Evolutionary conservation across 2,113 vertebrate genomes (phyloP), one percentile per base, ranked within the genome.

Genomic region (Sigmodon hispidus): DNA sequence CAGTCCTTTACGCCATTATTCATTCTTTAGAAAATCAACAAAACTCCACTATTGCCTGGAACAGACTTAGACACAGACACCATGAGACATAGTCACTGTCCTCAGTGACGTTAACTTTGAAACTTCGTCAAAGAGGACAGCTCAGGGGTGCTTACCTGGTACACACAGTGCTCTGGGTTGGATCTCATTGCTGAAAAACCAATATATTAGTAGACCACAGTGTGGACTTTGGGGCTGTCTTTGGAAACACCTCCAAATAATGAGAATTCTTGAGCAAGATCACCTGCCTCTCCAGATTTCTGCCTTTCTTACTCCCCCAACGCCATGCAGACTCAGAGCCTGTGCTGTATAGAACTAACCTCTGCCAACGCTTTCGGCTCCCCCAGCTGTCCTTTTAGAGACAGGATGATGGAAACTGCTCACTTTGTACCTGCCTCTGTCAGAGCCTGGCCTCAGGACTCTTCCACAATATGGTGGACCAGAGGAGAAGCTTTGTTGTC

Each of bases 321-420:
- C 29, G 50, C 26, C 50, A 59, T 85, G 17, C 16, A 12, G 40
- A 22, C 40, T 15, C 12, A 63, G 0, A 1, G 2, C 40, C 59
- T 34, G 34, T 36, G 19, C 11, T 63, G 43, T 26, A 0, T 26
- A 5, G 52, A 10, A 1, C 19, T 8, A 19, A 22, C 10, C 31
- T 69, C 21, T 63, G 6, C 26, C 59, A 17, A 7, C 2, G 10
- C 0, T 89, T 19, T 29, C 31, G 43, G 85, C 48, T 70, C 52
- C 10, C 4, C 85, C 48, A 77, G 50, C 52, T 57, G 21, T 22
- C 50, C 63, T 43, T 55, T 5, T 34, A 61, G 4, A 63, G 15
- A 22, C 6, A 13, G 15, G 40, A 17, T 6, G 0, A 4, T 1
- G n/a, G 69, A 50, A 3, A 10, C 7, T 22, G 34, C 5, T 48